Base-by-base conservation (phyloP, 2,113 vertebrate genomes). In the Eubucco bourcierii region DNA sequence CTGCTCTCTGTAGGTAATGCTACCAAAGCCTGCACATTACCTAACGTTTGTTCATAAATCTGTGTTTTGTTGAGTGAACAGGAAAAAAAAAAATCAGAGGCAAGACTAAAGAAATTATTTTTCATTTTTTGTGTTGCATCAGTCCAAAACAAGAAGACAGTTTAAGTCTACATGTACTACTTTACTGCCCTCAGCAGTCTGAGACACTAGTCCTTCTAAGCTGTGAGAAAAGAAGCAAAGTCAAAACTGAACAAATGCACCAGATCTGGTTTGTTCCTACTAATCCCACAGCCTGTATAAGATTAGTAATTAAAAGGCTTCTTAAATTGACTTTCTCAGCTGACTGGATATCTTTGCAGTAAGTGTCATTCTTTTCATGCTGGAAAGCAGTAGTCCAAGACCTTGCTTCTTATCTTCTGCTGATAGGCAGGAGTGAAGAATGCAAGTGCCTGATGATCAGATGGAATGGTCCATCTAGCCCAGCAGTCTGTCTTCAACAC, bases 401-500 rank as follows among this genome's bases (percentile, higher is more conserved):
- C 12, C 60, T 74, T 92, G 80, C 84, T 93, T 82, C 60, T 44
- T 84, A 56, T 78, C 76, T 70, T 80, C 37, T 60, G 34, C 34
- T 77, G 67, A 20, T 60, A 84, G 28, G 60, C 75, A 77, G 52
- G 28, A 71, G 17, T 10, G 27, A 83, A 79, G 63, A 46, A 72
- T 1, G 0, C 9, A 6, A 23, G 25, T 25, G 8, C 33, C 33
- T 1, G 1, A 13, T 1, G 1, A 15, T 75, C 81, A 87, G n/a
- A 75, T 10, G 5, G 5, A 88, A 55, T 28, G 39, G 37, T 80
- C 72, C 27, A 9, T 31, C 68, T 60, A 65, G 33, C 28, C 12
- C 53, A 56, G 27, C 1, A 25, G 24, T 41, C 34, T 15, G 3
- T 44, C 76, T 61, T 77, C 41, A 50, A 3, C 31, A 34, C 2